Evolutionary conservation across 2,797 vertebrate species (phyloP), one percentile per base, ranked within the genome.

Genomic region (Saguinus oedipus): DNA sequence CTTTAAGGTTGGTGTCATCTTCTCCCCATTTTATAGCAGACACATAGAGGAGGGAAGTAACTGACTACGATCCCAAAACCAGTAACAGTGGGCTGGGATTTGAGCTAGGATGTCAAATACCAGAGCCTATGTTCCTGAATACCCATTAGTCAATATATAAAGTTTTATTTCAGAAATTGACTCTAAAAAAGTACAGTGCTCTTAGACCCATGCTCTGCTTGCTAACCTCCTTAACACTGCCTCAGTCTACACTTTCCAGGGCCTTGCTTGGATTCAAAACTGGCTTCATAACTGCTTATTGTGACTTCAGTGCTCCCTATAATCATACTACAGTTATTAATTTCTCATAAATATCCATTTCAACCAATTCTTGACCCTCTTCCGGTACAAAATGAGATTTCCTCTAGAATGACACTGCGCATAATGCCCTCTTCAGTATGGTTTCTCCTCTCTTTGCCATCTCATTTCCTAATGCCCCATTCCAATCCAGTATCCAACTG

Each of bases 281-380:
- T 2, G 3, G 90, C 74, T 42, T 75, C 36, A n/a, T 22, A 36
- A 53, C 14, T 10, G 42, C 10, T 24, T 22, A 26, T 0, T 13
- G 20, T 48, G 26, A 48, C 2, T 6, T n/a, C 22, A 36, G 36
- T 39, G n/a, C 2, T 64, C 64, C 76, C n/a, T 39, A 27, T 50
- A 27, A 44, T 20, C 80, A 53, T 1, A 33, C 14, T 4, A 1
- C 5, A 44, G 55, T 22, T 13, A 10, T 59, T 39, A 22, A 59
- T 36, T 92, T 84, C 88, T 39, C 75, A 64, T 80, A 83, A n/a
- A 96, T 46, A 30, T 22, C 39, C 33, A 27, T 33, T 44, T 75
- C 86, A 39, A 50, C 53, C 68, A 44, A 42, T 20, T 27, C 53
- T n/a, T 26, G 22, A 5, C n/a, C 53, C 24, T 33, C 42, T 48